Base-by-base conservation (phyloP, 2,113 vertebrate genomes). In the Poeciliopsis retropinna region DNA sequence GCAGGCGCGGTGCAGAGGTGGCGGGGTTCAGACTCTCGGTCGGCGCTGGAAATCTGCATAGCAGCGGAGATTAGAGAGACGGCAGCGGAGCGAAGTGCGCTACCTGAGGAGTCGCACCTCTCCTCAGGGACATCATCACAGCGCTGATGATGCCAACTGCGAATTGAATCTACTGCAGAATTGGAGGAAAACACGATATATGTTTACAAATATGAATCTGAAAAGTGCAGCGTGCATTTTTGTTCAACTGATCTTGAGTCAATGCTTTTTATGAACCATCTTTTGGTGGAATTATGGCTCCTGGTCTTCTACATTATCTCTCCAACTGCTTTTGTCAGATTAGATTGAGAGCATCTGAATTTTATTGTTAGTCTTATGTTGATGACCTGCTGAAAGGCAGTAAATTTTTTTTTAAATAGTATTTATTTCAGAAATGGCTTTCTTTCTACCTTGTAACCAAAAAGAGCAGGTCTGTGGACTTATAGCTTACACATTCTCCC, bases 11-110 rank as follows among this genome's bases (percentile, higher is more conserved):
- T 34, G 76, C 71, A 60, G 83, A 78, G 78, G 78, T 73, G 82
- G 27, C 79, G 57, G 82, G 44, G 39, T 78, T 68, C 73, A 9
- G 51, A 34, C 57, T 86, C 80, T 74, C 11, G 54, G 78, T 73
- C 82, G 57, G 44, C 72, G 47, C 62, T 77, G 79, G 22, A 76
- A 86, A 87, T 81, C 73, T 44, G 79, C 44, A 30, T 85, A 80
- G 88, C 85, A 83, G 82, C 82, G 54, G 70, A 83, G 73, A 85
- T 88, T 85, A 80, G 32, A 39, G 80, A 81, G 76, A 70, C 30
- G 29, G 73, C 69, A 15, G 69, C 60, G 25, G 72, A 60, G 71
- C 44, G 62, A 64, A 80, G 8, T 27, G 72, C 67, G 75, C 69
- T 76, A 83, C 80, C 85, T 81, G 80, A 73, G 64, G 82, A 67